phyloP scores from a whole-genome alignment of 1,140 invertebrate genomes.

The Drosophila nigromelanica region DNA sequence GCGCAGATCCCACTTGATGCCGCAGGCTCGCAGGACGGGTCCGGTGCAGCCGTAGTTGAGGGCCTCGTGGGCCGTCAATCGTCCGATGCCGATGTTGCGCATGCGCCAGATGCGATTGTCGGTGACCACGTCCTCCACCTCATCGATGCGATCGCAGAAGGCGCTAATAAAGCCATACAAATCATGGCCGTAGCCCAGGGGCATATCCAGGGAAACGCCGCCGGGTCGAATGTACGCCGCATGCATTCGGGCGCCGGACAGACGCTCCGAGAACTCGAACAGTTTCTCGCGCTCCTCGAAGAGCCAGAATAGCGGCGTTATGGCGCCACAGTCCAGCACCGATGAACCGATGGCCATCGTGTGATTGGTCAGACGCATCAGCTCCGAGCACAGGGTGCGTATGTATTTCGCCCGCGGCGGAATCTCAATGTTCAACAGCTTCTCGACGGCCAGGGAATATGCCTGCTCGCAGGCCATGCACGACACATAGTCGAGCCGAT shows the following conservation, averaged over 20 bases:
- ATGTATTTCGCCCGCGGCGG: slow-evolving; percentile 91
- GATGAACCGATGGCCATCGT: slow-evolving; percentile 91
- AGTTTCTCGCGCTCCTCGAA: slow-evolving; percentile 95
- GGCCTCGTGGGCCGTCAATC: slow-evolving; percentile 91
- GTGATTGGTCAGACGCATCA: slow-evolving; percentile 93
- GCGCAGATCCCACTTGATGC: slow-evolving; percentile 95
- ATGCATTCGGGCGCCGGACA: slow-evolving; percentile 92
- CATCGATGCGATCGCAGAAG: slow-evolving; percentile 91
- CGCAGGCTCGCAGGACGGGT: slow-evolving; percentile 91
- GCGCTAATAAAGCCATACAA: slow-evolving; percentile 90
- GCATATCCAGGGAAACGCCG: slow-evolving; percentile 91
- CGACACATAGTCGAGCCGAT: slow-evolving; percentile 93
- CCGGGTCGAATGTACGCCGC: slow-evolving; percentile 93
- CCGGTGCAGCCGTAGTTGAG: slow-evolving; percentile 92
- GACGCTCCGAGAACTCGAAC: slow-evolving; percentile 94
- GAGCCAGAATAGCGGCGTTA: slow-evolving; percentile 95
- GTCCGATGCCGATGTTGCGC: slow-evolving; percentile 91
- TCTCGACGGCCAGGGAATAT: slow-evolving; percentile 91
- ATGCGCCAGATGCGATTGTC: slow-evolving; percentile 92
- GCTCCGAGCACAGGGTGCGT: slow-evolving; percentile 89
- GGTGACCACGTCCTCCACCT: slow-evolving; percentile 93
- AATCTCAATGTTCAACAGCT: slow-evolving; percentile 90
- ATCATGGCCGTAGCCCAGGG: slow-evolving; percentile 93
- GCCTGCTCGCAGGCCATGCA: slow-evolving; percentile 93
- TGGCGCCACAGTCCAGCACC: slow-evolving; percentile 91